Base-by-base conservation (phyloP, 37 sponge, comb jelly and placozoan genomes). In the Ephydatia muelleri region DNA sequence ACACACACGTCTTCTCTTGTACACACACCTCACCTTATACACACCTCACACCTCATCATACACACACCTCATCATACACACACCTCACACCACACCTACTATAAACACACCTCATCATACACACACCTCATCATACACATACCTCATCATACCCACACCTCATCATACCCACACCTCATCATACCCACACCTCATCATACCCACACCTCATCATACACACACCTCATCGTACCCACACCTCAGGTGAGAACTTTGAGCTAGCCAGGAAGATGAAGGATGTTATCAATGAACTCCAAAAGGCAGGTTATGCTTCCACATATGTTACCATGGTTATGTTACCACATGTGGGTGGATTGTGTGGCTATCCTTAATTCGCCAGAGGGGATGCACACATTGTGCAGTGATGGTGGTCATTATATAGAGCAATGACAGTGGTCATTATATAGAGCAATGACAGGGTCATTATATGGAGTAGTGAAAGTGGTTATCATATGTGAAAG, bases 221-320 rank as follows among this genome's bases (percentile, higher is more conserved):
- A 34, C 72, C 27, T 79, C n/a, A n/a, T n/a, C n/a, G 16, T 65
- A 33, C 22, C 38, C 32, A 79, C 23, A 57, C 21, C n/a, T 11
- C 72, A 88, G 89, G 73, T 49, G 95, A 94, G 74, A 69, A 47
- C n/a, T 94, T 81, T 84, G 79, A 85, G 13, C 66, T 66, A 29
- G 95, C 95, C 21, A 94, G 91, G 76, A 69, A 66, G 27, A 47
- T 94, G 38, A 94, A 94, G 73, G 80, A 78, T 38, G 91, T 88
- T 30, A 88, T 88, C 32, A 48, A 32, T 31, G 91, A 94, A 39
- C 71, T 94, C 25, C 73, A 84, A 26, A 74, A 90, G 76, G 91
- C 88, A 72, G 38, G 31, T 38, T 32, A 40, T 78, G 38, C 3
- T n/a, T n/a, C n/a, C n/a, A n/a, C n/a, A 8, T 25, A 37, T 76